Conservation (phyloP, 2,797 vertebrate genomes). For the Etheostoma nigrum region DNA sequence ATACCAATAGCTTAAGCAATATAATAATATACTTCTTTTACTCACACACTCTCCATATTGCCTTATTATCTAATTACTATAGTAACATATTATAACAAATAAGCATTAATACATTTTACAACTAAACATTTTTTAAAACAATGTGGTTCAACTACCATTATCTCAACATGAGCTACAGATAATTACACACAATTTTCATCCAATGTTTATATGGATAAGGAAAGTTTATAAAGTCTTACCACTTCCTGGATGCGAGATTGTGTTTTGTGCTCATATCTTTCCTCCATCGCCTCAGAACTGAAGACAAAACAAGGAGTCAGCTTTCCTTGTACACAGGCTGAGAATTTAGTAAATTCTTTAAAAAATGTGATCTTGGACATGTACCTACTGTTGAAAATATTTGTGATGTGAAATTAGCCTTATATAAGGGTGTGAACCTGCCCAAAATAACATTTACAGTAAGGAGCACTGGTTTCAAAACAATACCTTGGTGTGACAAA, state of each 20-base stretch:
- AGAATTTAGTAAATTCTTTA: not conserved
- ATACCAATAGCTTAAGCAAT: not conserved
- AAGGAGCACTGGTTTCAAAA: not conserved
- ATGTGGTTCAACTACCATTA: not conserved
- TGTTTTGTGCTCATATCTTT: constrained; percentile 82
- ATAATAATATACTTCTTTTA: not conserved
- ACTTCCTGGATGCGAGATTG: constrained; percentile 78
- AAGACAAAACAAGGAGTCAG: constrained; percentile 61
- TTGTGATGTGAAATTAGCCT: not conserved
- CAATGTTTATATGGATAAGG: not conserved
- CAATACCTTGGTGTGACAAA: not conserved
- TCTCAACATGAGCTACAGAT: not conserved
- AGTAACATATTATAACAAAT: not conserved
- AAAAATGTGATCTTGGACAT: not conserved
- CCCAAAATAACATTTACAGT: not conserved
- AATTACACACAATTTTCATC: not conserved
- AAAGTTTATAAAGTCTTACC: constrained; percentile 70
- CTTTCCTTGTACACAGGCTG: not conserved
- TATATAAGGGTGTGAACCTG: not conserved
- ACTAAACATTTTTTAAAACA: not conserved
- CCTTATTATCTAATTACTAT: not conserved
- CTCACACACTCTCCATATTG: not conserved
- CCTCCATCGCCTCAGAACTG: constrained; percentile 78
- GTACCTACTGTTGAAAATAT: not conserved
- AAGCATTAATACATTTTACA: not conserved